Evolutionary conservation across 2,113 vertebrate genomes (phyloP).

Genomic region (Cyrtonyx montezumae): DNA sequence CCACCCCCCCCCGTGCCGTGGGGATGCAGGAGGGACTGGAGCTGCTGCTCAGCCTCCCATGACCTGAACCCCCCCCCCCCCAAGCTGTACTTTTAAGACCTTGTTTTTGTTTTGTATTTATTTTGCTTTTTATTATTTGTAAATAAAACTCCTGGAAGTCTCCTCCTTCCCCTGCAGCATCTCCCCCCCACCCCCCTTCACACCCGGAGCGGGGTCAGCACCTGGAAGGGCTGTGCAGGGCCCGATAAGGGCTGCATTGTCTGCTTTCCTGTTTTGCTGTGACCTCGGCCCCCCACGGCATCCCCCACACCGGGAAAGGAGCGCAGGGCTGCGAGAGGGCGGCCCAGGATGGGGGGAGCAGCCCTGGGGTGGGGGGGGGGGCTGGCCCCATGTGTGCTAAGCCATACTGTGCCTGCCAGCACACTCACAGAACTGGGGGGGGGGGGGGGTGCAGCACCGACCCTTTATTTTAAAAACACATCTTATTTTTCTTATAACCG

Average conservation of each 20-base stretch:
- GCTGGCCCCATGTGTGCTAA: no score
- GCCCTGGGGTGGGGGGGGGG: background rate
- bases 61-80: background rate
- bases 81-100: conserved; percentile 3
- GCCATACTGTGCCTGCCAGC: background rate
- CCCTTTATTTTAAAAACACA: no score
- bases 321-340: background rate
- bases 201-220: background rate
- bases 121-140: conserved; percentile 67
- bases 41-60: background rate
- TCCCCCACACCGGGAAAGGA: rapidly evolving
- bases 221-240: background rate
- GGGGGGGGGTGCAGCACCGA: no score
- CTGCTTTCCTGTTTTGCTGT: background rate
- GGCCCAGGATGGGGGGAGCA: no score
- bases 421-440: no score
- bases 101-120: conserved; percentile 52
- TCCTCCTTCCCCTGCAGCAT: background rate
- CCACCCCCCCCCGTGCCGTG: background rate
- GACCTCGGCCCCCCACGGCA: rapidly evolving
- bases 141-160: conserved; percentile 47
- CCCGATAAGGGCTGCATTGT: conserved; percentile 49
- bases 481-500: no score
- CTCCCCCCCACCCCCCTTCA: no score
- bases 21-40: background rate